Evolutionary conservation across 92 coral and sea anemone genomes (phyloP), one percentile per base, ranked within the genome.

Genomic region (Epizoanthus scotinus): DNA sequence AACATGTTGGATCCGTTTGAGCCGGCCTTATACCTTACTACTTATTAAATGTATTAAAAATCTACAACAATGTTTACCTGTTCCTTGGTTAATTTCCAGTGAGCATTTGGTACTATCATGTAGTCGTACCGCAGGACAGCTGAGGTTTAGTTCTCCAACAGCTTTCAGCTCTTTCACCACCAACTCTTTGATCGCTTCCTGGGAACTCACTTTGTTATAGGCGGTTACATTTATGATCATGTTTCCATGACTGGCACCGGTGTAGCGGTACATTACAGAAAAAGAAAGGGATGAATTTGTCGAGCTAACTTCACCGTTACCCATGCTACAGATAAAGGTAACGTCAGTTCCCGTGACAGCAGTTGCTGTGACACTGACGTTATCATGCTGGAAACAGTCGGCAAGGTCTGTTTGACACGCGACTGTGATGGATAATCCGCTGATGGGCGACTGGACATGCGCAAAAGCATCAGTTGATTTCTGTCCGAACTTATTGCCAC

Each of bases 341-440:
- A 58, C 22, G 0, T 75, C 34, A 10, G 81, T 75, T 5, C 81
- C 81, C 5, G 81, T 57, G 22, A 25, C 26, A 36, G n/a, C 17
- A 20, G 29, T 58, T 40, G 63, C 19, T 20, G 55, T 8, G 25
- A 75, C 0, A 0, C 58, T 56, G 19, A 75, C 56, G 14, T 75
- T 24, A 14, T 75, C 66, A 67, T 58, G 17, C 53, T 75, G 81
- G 59, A 75, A 75, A 2, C 81, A 75, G 18, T 75, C 81, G 1
- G 6, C 19, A 20, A 57, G 38, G 2, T 40, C 40, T 75, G 67
- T 57, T 31, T 75, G 63, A 20, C 81, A 75, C n/a, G 6, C 36
- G 8, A 57, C 56, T 6, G 18, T 17, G 24, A 34, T 55, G 22
- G 28, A 22, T 21, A 36, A 21, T 31, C 52, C 67, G 17, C 67